phyloP scores from a whole-genome alignment of 2,797 vertebrate genomes.

The Oreonectes daqikongensis region DNA sequence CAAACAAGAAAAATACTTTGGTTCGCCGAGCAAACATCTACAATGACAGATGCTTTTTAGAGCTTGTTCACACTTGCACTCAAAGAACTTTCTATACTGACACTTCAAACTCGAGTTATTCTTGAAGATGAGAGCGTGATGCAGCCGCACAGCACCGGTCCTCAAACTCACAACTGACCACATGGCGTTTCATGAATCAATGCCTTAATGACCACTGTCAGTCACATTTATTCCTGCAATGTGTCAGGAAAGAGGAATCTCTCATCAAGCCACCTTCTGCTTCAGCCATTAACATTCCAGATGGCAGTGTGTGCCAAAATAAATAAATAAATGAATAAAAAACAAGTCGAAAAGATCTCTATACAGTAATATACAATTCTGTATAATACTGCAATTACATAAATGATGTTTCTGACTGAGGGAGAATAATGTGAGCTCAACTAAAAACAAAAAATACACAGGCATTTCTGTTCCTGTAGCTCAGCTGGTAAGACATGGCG shows the following conservation, averaged over 20 bases:
- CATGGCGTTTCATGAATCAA: conserved; percentile 67
- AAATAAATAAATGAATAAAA: conserved; percentile 3
- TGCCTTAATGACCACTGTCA: conserved; percentile 63
- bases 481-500: background rate
- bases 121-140: background rate
- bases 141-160: background rate
- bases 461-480: background rate
- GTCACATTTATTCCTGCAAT: conserved; percentile 57
- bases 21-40: conserved; percentile 11
- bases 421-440: conserved; percentile 2
- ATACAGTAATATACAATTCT: background rate
- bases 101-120: background rate
- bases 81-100: background rate
- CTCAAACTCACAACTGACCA: conserved; percentile 58
- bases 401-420: background rate
- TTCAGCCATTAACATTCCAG: conserved; percentile 61
- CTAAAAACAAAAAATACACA: background rate
- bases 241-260: conserved; percentile 67
- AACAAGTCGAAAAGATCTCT: conserved; percentile 21
- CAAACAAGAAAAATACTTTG: conserved; percentile 28
- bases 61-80: conserved; percentile 39
- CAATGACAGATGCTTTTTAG: conserved; percentile 15
- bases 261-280: conserved; percentile 57
- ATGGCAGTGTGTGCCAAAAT: conserved; percentile 54
- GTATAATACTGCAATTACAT: too few species aligned